phyloP scores from a whole-genome alignment of 2,888 invertebrate genomes.

The Stenichneumon culpator region DNA sequence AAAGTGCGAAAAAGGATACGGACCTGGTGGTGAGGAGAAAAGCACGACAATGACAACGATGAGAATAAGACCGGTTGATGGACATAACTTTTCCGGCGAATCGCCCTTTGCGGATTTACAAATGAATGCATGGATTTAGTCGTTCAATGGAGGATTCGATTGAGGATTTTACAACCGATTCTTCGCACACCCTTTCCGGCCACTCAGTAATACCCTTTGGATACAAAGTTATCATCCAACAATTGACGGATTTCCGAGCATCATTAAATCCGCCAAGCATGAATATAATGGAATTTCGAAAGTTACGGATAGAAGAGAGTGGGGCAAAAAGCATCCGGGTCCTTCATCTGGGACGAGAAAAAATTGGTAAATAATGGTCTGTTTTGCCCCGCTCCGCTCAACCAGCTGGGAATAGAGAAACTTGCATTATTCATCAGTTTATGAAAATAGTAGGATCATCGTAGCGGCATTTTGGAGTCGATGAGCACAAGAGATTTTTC shows the following conservation, averaged over 20 bases:
- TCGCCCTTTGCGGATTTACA: background rate
- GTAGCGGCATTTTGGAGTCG: conserved; percentile 6
- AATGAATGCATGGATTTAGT: conserved; percentile 10
- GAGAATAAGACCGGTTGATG: background rate
- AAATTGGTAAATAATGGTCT: too few relatives aligned
- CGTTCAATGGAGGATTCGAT: background rate
- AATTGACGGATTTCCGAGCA: background rate
- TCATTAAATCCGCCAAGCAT: too few relatives aligned
- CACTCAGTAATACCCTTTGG: background rate
- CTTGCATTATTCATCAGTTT: conserved; percentile 43
- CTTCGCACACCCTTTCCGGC: background rate
- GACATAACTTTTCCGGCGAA: background rate
- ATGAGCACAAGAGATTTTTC: conserved; percentile 18
- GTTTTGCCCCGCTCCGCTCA: background rate
- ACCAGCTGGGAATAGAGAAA: background rate
- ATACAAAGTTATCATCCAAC: background rate
- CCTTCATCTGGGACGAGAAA: too few relatives aligned
- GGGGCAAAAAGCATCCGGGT: background rate
- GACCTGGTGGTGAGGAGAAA: background rate
- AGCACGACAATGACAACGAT: background rate
- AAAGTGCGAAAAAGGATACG: conserved; percentile 10
- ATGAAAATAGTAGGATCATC: conserved; percentile 30
- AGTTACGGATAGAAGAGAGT: background rate
- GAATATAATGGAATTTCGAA: background rate
- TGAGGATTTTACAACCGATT: background rate